phyloP scores from a whole-genome alignment of 2,797 vertebrate genomes.

The Malacoctenus gilli region DNA sequence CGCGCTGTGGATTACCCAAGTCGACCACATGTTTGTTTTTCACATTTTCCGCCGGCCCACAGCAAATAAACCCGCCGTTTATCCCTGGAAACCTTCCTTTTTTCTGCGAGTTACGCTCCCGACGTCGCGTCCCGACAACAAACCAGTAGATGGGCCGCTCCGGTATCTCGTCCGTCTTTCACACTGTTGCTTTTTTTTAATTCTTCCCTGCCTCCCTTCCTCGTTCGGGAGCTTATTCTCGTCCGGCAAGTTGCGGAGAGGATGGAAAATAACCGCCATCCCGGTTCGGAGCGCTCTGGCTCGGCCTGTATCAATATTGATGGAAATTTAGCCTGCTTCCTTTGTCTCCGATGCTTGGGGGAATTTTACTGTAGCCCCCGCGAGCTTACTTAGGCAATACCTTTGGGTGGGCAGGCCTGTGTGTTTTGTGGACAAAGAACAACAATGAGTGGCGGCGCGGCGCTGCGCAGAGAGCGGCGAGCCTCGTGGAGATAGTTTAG shows the following conservation, averaged over 20 bases:
- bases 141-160: constrained; percentile 56
- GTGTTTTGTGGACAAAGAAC: constrained; percentile 71
- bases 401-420: constrained; percentile 71
- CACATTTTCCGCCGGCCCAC: constrained; percentile 49
- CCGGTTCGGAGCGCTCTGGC: constrained; percentile 62
- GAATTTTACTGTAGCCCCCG: constrained; percentile 76
- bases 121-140: neutral
- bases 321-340: constrained; percentile 73
- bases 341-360: constrained; percentile 74
- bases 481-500: constrained; percentile 64
- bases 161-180: constrained; percentile 62
- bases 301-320: constrained; percentile 77
- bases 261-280: constrained; percentile 75
- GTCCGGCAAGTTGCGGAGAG: constrained; percentile 57
- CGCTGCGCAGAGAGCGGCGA: constrained; percentile 57
- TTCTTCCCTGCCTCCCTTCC: too few species aligned
- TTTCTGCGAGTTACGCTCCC: neutral
- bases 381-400: constrained; percentile 78
- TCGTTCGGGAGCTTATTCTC: constrained; percentile 71
- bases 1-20: constrained; percentile 50
- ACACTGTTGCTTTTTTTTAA: constrained; percentile 60
- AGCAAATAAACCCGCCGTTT: constrained; percentile 58
- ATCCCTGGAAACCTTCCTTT: constrained; percentile 36
- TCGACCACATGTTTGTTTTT: constrained; percentile 64
- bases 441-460: constrained; percentile 69